A percentile compares a stretch with the other conserved stretches of the same genome.
These are phyloP conservation scores for Xylophagus ater DNA, from an alignment of 2,888 invertebrate genomes.

Conservation along the genomic window DNA sequence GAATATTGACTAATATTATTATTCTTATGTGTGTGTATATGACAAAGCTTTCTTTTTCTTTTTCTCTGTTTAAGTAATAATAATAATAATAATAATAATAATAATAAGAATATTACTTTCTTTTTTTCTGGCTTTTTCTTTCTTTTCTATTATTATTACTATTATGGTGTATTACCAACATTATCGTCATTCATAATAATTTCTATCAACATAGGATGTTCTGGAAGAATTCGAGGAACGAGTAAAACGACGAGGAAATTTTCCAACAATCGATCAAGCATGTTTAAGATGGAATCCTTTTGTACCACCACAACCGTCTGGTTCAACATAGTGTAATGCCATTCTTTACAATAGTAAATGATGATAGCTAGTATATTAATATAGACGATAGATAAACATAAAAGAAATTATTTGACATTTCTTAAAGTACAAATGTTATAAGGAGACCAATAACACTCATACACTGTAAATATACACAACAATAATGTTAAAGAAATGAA, in stretches of 20 bases:
- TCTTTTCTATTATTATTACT: background rate
- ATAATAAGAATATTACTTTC: background rate
- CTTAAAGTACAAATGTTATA: too few species aligned
- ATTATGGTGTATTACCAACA: conserved; percentile 1
- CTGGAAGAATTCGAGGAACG: conserved; percentile 85
- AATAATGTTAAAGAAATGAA: too few species aligned
- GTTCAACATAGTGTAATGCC: conserved; percentile 13
- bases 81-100: too few species aligned
- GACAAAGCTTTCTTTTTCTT: too few species aligned
- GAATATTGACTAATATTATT: too few species aligned
- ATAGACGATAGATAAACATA: too few species aligned
- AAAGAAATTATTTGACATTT: too few species aligned
- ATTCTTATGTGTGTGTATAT: too few species aligned
- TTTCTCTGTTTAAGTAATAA: too few species aligned
- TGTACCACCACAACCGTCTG: conserved; percentile 42
- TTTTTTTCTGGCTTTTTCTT: conserved; percentile 1
- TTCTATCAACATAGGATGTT: conserved; percentile 56
- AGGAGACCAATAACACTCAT: too few species aligned
- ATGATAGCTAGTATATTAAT: background rate
- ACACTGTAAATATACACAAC: too few species aligned
- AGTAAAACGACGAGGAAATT: conserved; percentile 62
- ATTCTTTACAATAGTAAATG: background rate
- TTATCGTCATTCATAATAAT: background rate
- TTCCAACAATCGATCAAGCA: conserved; percentile 77
- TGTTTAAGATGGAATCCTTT: conserved; percentile 84